phyloP scores from a whole-genome alignment of 2,113 vertebrate genomes.

The Notarius quadriscutis region DNA sequence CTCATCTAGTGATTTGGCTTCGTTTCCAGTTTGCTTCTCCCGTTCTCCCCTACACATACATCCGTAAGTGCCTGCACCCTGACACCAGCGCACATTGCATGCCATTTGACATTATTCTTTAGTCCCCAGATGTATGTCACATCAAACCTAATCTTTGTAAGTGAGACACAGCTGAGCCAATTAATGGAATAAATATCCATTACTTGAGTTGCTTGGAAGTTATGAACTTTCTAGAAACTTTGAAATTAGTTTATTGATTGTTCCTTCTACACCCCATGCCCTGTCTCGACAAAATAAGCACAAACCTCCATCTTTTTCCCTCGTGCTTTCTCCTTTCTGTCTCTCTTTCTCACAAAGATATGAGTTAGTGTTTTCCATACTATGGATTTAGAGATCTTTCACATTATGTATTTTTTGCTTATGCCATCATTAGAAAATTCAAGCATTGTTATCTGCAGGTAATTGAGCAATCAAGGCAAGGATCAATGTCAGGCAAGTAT shows the following conservation, averaged over 20 bases:
- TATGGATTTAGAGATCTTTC: not conserved
- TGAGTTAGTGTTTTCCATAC: slow-evolving; percentile 6
- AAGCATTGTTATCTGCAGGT: not conserved
- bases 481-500: not conserved
- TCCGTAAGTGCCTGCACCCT: no score
- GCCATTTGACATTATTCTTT: slow-evolving; percentile 30
- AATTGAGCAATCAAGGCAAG: not conserved
- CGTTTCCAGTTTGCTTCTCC: no score
- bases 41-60: no score
- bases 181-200: slow-evolving; percentile 58
- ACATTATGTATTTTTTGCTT: not conserved
- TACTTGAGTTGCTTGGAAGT: slow-evolving; percentile 50
- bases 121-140: slow-evolving; percentile 27
- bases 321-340: not conserved
- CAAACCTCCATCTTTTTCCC: slow-evolving; percentile 18
- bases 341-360: slow-evolving; percentile 14
- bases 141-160: slow-evolving; percentile 38
- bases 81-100: not conserved
- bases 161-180: slow-evolving; percentile 50
- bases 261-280: slow-evolving; percentile 18
- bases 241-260: slow-evolving; percentile 69
- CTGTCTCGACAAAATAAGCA: slow-evolving; percentile 32
- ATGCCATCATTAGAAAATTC: not conserved
- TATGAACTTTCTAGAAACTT: slow-evolving; percentile 63
- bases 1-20: no score